Percentiles rank a stretch among this genome's conserved stretches.
Evolutionary conservation across 2,888 invertebrate genomes (phyloP).

Genomic region (Cantharis rufa): DNA sequence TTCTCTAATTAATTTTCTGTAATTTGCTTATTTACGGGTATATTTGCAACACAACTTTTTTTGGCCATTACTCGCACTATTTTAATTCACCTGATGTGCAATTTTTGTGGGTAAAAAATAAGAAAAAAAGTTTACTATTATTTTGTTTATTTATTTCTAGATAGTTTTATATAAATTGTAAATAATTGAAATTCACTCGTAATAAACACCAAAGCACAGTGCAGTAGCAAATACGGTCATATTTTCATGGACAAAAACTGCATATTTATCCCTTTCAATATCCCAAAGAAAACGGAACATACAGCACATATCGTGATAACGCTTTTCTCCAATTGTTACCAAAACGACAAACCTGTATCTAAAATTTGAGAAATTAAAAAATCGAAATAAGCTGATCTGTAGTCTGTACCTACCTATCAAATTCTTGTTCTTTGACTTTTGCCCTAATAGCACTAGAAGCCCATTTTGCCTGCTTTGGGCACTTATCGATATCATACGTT

Average conservation of each 20-base stretch:
- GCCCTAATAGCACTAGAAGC: slow-evolving; percentile 65
- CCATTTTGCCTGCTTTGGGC: slow-evolving; percentile 61
- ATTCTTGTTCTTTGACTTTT: slow-evolving; percentile 67
- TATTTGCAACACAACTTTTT: no score
- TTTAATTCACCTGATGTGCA: no score
- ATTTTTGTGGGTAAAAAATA: no score
- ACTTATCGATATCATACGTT: slow-evolving; percentile 64
- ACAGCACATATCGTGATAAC: slow-evolving; percentile 66
- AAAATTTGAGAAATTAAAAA: slow-evolving; percentile 42
- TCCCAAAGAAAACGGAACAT: slow-evolving; percentile 73
- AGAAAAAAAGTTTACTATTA: no score
- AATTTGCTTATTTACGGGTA: no score
- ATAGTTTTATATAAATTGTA: background rate
- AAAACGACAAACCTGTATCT: slow-evolving; percentile 69
- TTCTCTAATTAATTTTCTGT: no score
- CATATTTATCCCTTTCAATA: slow-evolving; percentile 65
- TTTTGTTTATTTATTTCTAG: background rate
- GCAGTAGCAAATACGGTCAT: slow-evolving; percentile 66
- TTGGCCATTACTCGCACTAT: no score
- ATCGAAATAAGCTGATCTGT: slow-evolving; percentile 2
- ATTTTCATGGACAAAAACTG: slow-evolving; percentile 64
- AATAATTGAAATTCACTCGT: slow-evolving; percentile 53
- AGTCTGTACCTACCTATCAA: no score
- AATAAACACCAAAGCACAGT: slow-evolving; percentile 70
- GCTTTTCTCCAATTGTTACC: slow-evolving; percentile 69